Percentiles rank a stretch among this genome's conserved stretches.
These are phyloP conservation scores for Lepidurus couesii DNA, from an alignment of 1,140 invertebrate genomes.

Conservation along the genomic window DNA sequence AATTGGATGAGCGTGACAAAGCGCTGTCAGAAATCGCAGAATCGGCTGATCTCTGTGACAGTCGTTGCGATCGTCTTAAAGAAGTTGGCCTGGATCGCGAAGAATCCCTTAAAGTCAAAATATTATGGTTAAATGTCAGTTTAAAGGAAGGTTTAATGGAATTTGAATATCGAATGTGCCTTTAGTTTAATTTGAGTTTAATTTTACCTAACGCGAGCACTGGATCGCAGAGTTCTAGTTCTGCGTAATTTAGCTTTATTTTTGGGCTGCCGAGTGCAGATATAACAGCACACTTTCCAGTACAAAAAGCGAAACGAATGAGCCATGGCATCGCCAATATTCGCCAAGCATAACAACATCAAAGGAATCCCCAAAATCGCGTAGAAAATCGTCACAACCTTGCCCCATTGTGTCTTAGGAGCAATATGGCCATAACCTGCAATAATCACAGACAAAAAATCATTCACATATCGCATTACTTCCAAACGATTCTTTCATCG, in stretches of 20 bases:
- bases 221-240: constrained; percentile 35
- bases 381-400: constrained; percentile 91
- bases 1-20: constrained; percentile 53
- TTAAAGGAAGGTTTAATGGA: not conserved
- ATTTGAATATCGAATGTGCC: constrained; percentile 37
- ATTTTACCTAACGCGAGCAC: constrained; percentile 38
- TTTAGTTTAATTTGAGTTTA: not conserved
- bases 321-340: constrained; percentile 94
- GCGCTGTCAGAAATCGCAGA: constrained; percentile 51
- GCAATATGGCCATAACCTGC: constrained; percentile 92
- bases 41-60: constrained; percentile 63
- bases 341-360: constrained; percentile 87
- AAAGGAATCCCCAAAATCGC: constrained; percentile 90
- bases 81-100: constrained; percentile 41
- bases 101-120: constrained; percentile 30
- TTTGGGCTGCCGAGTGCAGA: constrained; percentile 68
- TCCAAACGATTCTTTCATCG: too few species aligned
- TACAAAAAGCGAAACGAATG: constrained; percentile 87
- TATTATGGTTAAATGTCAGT: not conserved
- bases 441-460: constrained; percentile 38
- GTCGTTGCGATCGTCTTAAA: constrained; percentile 58
- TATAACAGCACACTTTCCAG: constrained; percentile 82
- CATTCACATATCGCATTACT: not conserved
- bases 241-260: constrained; percentile 50
- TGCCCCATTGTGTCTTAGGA: constrained; percentile 83